Evolutionary conservation across 2,888 invertebrate species (phyloP), one percentile per base, ranked within the genome.

Genomic region (Capitulum mitella): DNA sequence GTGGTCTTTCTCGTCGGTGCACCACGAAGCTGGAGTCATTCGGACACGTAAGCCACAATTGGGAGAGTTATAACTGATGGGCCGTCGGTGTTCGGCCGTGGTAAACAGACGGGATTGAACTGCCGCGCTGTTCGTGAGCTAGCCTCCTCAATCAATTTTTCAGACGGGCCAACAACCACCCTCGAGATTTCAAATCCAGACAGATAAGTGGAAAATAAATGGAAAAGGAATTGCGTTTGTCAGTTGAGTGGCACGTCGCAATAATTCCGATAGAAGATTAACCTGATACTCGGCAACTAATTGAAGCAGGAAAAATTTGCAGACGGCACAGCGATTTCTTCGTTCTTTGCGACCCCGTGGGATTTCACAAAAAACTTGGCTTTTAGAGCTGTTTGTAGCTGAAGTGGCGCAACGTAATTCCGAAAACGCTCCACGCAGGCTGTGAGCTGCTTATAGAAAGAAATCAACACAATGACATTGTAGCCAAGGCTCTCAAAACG

Each of bases 171-270:
- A 70, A 70, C 70, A 22, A 37, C 70, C 70, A 40, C 70, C 70
- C 70, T 70, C 70, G 70, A 70, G 70, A 70, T 70, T 40, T 70
- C 70, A 70, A 70, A 70, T 70, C 70, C 70, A 37, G 70, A 70
- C 40, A 70, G 22, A 70, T 70, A 70, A 70, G 70, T 70, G 70
- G 70, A 70, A 70, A 70, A 70, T 70, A 70, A 70, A 70, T 70
- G 70, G 70, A 70, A 70, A 70, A 37, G 70, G 70, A 70, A 70
- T 70, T 70, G 70, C 40, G 26, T 70, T 70, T 70, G 70, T 70
- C 70, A 70, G 70, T 70, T 70, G 70, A 70, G 70, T 70, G 70
- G 70, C 70, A 70, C 70, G 70, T 37, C 70, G 70, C 70, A 70
- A 70, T 70, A 70, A 40, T 70, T 37, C 26, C 70, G 37, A 70